Percentiles rank a stretch among this genome's conserved stretches.
Conservation (phyloP, 2,797 vertebrate genomes). For the Clamator glandarius region DNA sequence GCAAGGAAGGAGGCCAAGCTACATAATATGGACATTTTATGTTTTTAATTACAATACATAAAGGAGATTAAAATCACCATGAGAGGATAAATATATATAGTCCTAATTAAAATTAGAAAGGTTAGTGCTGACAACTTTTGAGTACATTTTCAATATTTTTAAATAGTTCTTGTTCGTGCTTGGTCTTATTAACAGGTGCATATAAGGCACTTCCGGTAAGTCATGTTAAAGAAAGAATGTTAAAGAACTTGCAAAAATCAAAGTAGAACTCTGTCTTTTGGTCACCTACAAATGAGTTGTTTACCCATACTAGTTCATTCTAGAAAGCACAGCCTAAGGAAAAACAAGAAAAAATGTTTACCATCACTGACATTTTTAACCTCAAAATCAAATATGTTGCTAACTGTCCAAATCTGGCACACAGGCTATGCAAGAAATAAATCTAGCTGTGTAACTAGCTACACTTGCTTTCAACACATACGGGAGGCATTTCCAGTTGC, state of each 20-base stretch:
- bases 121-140: not conserved
- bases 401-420: conserved; percentile 3
- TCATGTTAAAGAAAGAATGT: not conserved
- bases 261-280: not conserved
- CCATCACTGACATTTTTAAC: not conserved
- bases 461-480: conserved; percentile 55
- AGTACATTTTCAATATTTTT: not conserved
- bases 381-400: not conserved
- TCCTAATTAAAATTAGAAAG: not conserved
- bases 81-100: not conserved
- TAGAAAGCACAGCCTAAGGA: not conserved
- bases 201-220: not conserved
- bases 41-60: not conserved
- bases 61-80: not conserved
- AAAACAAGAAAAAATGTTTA: not conserved
- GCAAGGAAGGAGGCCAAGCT: not conserved
- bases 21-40: not conserved
- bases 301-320: not conserved
- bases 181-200: not conserved
- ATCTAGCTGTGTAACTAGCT: conserved; percentile 46
- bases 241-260: not conserved
- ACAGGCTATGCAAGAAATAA: conserved; percentile 46
- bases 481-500: conserved; percentile 59
- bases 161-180: not conserved
- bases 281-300: not conserved